These are phyloP conservation scores for Stomatorhinus walkeri DNA, from an alignment of 2,797 vertebrate genomes.

Conservation along the genomic window DNA sequence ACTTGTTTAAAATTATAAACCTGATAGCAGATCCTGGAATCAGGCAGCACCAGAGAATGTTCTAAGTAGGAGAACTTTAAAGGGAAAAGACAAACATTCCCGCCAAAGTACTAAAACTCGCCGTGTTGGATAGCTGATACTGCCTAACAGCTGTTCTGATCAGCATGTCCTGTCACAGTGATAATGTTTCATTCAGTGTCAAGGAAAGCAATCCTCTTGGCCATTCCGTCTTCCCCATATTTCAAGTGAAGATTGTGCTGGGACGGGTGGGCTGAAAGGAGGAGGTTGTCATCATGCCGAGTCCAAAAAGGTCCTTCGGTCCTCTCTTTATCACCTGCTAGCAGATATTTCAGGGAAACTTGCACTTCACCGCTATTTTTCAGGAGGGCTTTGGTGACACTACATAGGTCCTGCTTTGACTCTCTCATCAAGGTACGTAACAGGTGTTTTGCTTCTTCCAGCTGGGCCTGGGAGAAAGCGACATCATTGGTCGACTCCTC, in stretches of 20 bases:
- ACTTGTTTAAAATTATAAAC: background rate
- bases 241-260: slow-evolving; percentile 46
- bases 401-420: slow-evolving; percentile 63
- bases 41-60: background rate
- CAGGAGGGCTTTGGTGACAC: slow-evolving; percentile 76
- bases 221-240: slow-evolving; percentile 49
- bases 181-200: slow-evolving; percentile 32
- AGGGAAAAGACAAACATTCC: background rate
- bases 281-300: slow-evolving; percentile 43
- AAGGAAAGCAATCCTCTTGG: slow-evolving; percentile 53
- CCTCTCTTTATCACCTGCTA: slow-evolving; percentile 16
- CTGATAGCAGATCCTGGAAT: background rate
- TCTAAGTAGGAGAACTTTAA: background rate
- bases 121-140: background rate
- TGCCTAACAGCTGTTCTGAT: slow-evolving; percentile 14
- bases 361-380: slow-evolving; percentile 75
- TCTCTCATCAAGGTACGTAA: slow-evolving; percentile 67
- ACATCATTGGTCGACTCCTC: slow-evolving; percentile 23
- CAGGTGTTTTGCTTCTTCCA: slow-evolving; percentile 47
- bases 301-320: slow-evolving; percentile 45
- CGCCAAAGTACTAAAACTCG: background rate
- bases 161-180: background rate
- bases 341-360: slow-evolving; percentile 57
- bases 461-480: slow-evolving; percentile 43
- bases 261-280: slow-evolving; percentile 37